Evolutionary conservation across 2,113 vertebrate genomes (phyloP), one percentile per base, ranked within the genome.

Genomic region (Equus quagga): DNA sequence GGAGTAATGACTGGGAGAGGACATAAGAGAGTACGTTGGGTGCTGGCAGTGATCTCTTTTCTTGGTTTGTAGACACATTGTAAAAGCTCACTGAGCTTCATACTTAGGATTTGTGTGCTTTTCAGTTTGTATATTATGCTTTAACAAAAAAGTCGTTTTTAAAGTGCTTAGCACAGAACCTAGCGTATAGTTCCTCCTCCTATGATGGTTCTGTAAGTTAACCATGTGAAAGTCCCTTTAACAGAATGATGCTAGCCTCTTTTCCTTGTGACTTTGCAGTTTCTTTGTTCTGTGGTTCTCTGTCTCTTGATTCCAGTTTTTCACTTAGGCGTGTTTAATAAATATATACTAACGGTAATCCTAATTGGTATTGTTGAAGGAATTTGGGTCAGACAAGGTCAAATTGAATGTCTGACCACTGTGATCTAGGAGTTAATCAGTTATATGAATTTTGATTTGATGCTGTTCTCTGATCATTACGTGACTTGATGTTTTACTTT

Each of bases 141-240:
- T 89, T 28, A 89, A 44, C 33, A 89, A 93, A 83, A 94, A 88
- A 81, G 46, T 96, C 51, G 24, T 76, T 84, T 93, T 83, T 89
- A 54, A 84, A 96, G 70, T 89, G 46, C 62, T 67, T 78, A 49
- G 41, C 24, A 78, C 8, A 85, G 51, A 85, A 78, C 60, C 69
- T 72, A 64, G 31, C 54, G 56, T 9, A 18, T 54, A 72, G 24
- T 83, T 82, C 26, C 28, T 95, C 92, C 51, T 87, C 65, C 33
- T 91, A 15, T 64, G 24, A 46, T 72, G 54, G 21, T 93, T 89
- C 54, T 3, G 6, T 70, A 92, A 85, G 36, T 95, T 81, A 86
- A 54, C 44, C 73, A 28, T 54, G 31, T 58, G 65, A 72, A 73
- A 67, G 46, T 86, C 19, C 73, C 31, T 75, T 75, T 67, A 75